These are phyloP conservation scores for Sparidentex hasta DNA, from an alignment of 2,797 vertebrate species.

Conservation along the genomic window DNA sequence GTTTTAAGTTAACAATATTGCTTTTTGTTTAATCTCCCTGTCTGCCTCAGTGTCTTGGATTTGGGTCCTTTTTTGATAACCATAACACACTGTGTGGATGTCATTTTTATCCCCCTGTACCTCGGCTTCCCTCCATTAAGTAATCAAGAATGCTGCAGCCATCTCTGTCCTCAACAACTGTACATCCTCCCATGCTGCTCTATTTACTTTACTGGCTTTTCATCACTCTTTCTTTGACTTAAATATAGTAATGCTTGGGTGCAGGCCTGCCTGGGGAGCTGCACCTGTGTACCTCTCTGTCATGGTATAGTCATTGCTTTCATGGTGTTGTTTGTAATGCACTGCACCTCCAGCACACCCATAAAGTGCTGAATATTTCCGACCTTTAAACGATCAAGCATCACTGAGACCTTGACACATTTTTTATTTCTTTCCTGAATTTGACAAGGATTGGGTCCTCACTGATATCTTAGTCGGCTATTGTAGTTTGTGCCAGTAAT, in stretches of 20 bases:
- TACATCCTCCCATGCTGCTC: background rate
- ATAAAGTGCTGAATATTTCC: slow-evolving; percentile 16
- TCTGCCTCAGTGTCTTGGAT: no score
- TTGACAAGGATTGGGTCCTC: background rate
- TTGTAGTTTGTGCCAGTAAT: slow-evolving; percentile 1
- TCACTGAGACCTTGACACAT: slow-evolving; percentile 3
- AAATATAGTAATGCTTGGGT: background rate
- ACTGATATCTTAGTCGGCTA: no score
- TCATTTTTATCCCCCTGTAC: slow-evolving; percentile 1
- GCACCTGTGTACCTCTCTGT: slow-evolving; percentile 6
- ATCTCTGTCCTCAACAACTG: slow-evolving; percentile 1
- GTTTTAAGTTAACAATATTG: no score
- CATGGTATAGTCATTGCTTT: slow-evolving; percentile 18
- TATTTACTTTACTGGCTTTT: background rate
- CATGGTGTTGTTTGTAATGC: slow-evolving; percentile 7
- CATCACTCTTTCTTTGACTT: slow-evolving; percentile 1
- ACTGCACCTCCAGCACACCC: background rate
- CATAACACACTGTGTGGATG: background rate
- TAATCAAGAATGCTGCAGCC: slow-evolving; percentile 14
- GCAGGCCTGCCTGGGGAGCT: slow-evolving; percentile 7
- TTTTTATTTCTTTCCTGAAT: background rate
- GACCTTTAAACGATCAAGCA: background rate
- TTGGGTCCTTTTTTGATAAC: background rate
- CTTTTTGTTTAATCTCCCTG: no score
- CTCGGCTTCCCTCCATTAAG: background rate